Base-by-base conservation (phyloP, 2,888 invertebrate genomes). In the Lepidochrysops patricia region DNA sequence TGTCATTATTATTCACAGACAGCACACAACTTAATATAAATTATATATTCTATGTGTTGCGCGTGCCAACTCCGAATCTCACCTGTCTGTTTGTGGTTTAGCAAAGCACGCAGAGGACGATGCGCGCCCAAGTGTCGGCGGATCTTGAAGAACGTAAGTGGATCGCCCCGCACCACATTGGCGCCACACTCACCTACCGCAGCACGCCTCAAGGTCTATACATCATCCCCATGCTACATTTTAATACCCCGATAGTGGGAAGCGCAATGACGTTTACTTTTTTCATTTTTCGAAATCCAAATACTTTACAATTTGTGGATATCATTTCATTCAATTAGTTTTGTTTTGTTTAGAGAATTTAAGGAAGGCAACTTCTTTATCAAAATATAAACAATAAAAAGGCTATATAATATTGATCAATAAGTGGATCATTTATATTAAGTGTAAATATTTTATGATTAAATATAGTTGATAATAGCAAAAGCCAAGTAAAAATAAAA, bases 171-270 rank as follows among this genome's bases (percentile, higher is more conserved):
- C 95, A 95, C 82, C 94, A 95, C 84, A 92, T 94, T 79, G 94
- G 93, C 85, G 92, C 93, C 89, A 93, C 94, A 82, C 94, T 94
- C 76, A 94, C 94, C 73, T 95, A 95, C 87, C 91, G 94, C 75
- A 94, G 94, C 89, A 93, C 94, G 72, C 94, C 94, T 69, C 92
- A 92, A 90, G 93, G 91, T 92, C 86, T 86, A 85, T 89, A 88
- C 87, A 87, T 81, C 79, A 74, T 75, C 80, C 67, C 68, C 69
- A 70, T 72, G 63, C 63, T 63, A 62, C 66, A 68, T 66, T 63
- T 43, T 43, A 43, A 60, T 63, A 58, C 64, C 62, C 43, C 19
- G 43, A 23, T 23, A 19, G 12, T 19, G 43, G 27, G 27, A 52
- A 52, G 26, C 25, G 26, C 25, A 29, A 52, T 27, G 52, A 52